Percentiles rank a stretch among this genome's conserved stretches.
phyloP scores from a whole-genome alignment of 2,888 invertebrate species.

The Spilosoma lubricipeda region DNA sequence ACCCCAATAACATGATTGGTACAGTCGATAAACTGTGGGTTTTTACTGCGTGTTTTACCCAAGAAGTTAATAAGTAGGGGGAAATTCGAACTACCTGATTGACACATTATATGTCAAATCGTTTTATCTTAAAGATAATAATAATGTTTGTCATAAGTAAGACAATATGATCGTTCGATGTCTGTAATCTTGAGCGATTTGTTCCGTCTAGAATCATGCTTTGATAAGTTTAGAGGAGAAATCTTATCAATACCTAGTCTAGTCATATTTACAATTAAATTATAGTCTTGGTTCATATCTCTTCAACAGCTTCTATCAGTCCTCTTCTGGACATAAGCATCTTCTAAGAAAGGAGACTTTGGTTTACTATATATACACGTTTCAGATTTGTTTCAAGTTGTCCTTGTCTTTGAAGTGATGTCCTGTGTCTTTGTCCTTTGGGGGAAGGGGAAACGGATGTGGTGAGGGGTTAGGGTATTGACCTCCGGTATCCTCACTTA shows the following conservation, averaged over 20 bases:
- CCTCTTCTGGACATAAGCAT: too few relatives aligned
- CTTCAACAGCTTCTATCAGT: too few relatives aligned
- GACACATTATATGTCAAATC: constrained; percentile 11
- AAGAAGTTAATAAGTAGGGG: background rate
- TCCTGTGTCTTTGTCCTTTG: too few relatives aligned
- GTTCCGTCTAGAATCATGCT: background rate
- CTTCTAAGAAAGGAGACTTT: too few relatives aligned
- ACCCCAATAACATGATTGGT: background rate
- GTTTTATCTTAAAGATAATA: constrained; percentile 2
- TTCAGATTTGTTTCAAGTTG: too few relatives aligned
- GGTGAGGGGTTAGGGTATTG: too few relatives aligned
- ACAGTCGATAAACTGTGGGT: background rate
- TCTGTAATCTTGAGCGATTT: background rate
- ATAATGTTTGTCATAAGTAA: constrained; percentile 1
- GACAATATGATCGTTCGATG: constrained; percentile 1
- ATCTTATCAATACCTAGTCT: background rate
- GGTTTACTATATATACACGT: too few relatives aligned
- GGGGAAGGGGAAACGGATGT: too few relatives aligned
- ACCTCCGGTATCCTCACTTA: too few relatives aligned
- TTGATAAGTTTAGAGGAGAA: background rate
- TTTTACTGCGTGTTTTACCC: background rate
- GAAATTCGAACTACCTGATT: background rate
- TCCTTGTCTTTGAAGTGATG: too few relatives aligned
- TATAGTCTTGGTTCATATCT: too few relatives aligned
- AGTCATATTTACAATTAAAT: background rate